These are phyloP conservation scores for Brachionus calyciflorus DNA, from an alignment of 1,140 invertebrate species.

Conservation along the genomic window DNA sequence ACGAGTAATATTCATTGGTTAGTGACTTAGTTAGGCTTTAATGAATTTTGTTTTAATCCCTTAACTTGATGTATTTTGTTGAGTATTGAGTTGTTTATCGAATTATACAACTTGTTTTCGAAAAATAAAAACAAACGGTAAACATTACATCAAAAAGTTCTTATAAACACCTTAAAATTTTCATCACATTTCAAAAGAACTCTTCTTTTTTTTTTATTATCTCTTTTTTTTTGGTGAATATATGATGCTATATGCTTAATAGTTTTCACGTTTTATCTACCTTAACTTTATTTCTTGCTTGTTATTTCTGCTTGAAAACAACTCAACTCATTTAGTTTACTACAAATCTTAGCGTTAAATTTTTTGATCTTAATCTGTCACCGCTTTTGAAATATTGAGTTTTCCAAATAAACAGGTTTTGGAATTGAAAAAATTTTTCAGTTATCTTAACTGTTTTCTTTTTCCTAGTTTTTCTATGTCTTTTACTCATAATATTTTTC, in stretches of 20 bases:
- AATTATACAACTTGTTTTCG: slow-evolving; percentile 43
- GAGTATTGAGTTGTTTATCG: slow-evolving; percentile 41
- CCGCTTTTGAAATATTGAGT: too few species aligned
- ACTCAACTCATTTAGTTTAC: background rate
- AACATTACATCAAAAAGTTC: slow-evolving; percentile 11
- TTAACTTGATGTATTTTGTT: too few species aligned
- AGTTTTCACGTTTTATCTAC: slow-evolving; percentile 4
- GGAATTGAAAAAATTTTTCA: too few species aligned
- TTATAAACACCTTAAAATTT: slow-evolving; percentile 21
- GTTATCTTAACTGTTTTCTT: too few species aligned
- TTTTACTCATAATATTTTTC: too few species aligned
- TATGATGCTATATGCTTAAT: slow-evolving; percentile 43
- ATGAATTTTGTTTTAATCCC: slow-evolving; percentile 7
- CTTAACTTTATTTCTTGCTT: slow-evolving; percentile 4
- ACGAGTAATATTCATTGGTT: too few species aligned
- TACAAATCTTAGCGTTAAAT: too few species aligned
- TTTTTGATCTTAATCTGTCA: too few species aligned
- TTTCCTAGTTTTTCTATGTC: too few species aligned
- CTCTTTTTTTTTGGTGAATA: too few species aligned
- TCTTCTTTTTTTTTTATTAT: slow-evolving; percentile 5
- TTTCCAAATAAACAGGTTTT: too few species aligned
- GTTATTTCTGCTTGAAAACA: slow-evolving; percentile 14
- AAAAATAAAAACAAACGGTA: background rate
- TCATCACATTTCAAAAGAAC: slow-evolving; percentile 35
- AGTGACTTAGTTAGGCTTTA: slow-evolving; percentile 45